Percentiles rank a stretch among this genome's conserved stretches.
Conservation (phyloP, 2,113 vertebrate genomes). For the Regulus satrapa region DNA sequence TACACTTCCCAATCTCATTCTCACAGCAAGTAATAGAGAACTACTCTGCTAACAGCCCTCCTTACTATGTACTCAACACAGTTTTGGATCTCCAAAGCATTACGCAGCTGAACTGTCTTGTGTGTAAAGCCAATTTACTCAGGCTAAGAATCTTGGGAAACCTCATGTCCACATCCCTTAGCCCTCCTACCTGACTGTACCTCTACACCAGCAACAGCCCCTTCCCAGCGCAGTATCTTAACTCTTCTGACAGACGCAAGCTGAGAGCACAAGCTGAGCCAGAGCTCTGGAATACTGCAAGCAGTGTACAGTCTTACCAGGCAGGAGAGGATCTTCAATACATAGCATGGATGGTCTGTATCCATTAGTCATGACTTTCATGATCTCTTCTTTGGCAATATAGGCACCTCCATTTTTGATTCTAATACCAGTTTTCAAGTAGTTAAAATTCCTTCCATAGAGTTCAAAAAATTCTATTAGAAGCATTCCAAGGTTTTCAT, state of each 20-base stretch:
- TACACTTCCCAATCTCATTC: background rate
- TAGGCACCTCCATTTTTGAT: slow-evolving; percentile 97
- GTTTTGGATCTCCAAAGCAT: background rate
- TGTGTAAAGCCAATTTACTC: background rate
- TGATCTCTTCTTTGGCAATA: slow-evolving; percentile 96
- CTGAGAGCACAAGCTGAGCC: background rate
- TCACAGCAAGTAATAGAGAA: background rate
- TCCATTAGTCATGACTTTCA: slow-evolving; percentile 93
- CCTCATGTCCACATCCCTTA: background rate
- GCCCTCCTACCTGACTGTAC: background rate
- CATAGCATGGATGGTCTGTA: slow-evolving; percentile 97
- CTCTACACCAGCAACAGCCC: background rate
- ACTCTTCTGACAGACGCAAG: background rate
- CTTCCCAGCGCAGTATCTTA: background rate
- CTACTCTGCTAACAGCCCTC: background rate
- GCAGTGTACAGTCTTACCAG: slow-evolving; percentile 75
- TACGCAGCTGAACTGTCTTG: background rate
- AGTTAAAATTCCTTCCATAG: slow-evolving; percentile 98
- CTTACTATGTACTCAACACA: background rate
- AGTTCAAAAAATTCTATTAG: slow-evolving; percentile 99
- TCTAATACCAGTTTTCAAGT: slow-evolving; percentile 97
- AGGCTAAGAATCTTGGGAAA: background rate
- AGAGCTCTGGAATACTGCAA: background rate
- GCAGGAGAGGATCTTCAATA: slow-evolving; percentile 97
- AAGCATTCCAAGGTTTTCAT: slow-evolving; percentile 95